Conservation (phyloP, 2,888 invertebrate species). For the Sphecodes monilicornis region DNA sequence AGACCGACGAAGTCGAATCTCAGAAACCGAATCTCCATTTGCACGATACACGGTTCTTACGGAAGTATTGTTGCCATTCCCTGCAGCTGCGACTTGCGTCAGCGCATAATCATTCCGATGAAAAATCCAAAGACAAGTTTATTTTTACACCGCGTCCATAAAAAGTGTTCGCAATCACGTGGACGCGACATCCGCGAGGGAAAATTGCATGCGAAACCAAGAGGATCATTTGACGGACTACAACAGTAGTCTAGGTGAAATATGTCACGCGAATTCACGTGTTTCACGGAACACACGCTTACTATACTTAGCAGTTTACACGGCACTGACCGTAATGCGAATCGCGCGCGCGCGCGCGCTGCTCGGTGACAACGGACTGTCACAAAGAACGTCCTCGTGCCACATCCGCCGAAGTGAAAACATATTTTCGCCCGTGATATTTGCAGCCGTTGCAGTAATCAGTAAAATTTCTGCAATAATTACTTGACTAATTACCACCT, state of each 20-base stretch:
- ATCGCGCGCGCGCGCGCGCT: constrained; percentile 27
- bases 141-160: constrained; percentile 22
- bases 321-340: constrained; percentile 60
- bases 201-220: constrained; percentile 11
- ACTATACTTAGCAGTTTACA: constrained; percentile 28
- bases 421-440: constrained; percentile 62
- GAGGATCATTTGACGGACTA: constrained; percentile 21
- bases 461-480: constrained; percentile 25
- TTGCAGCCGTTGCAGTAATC: constrained; percentile 24
- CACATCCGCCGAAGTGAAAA: constrained; percentile 70
- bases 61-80: constrained; percentile 17
- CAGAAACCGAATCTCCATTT: not conserved
- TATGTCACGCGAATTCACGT: constrained; percentile 50
- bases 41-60: constrained; percentile 12
- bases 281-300: constrained; percentile 27
- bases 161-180: constrained; percentile 26
- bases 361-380: constrained; percentile 71
- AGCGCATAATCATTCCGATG: constrained; percentile 9
- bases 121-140: constrained; percentile 22
- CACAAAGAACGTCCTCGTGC: constrained; percentile 78
- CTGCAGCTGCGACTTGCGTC: constrained; percentile 14
- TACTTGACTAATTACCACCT: not conserved
- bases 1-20: not conserved
- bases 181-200: not conserved
- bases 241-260: constrained; percentile 24